Base-by-base conservation (phyloP, 1,140 invertebrate genomes). In the Subanguina moxae region DNA sequence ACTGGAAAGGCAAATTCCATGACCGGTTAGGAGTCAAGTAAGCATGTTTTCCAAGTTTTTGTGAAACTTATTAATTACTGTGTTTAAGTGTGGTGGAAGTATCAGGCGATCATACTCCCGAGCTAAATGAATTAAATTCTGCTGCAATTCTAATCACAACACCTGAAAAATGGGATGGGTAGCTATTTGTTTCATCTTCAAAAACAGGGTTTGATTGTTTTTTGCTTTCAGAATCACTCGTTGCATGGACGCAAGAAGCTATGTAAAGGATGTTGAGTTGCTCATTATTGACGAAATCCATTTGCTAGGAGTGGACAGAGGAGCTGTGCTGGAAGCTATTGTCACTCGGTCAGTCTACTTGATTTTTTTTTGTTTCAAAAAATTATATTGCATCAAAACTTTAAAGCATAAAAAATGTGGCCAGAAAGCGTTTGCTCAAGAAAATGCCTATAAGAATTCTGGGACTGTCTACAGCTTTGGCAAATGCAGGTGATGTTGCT, bases 201-300 rank as follows among this genome's bases (percentile, higher is more conserved):
- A 3, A 38, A 38, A 38, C n/a, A 11, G 32, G 11, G 3, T 11
- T 38, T 38, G 11, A 38, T 38, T 38, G 3, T 38, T 38, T 38
- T 38, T 38, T 5, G 11, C 11, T 38, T 38, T 5, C 11, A 38
- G 32, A 69, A 92, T 98, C 65, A 95, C 92, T 83, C 87, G 95
- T 72, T 93, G 91, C 67, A 98, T 94, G 93, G 93, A 97, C 77
- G 96, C 91, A 0, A 87, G 95, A 72, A 90, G 89, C 84, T 99
- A 97, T 80, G 94, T 99, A 0, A 89, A 87, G 74, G 80, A 92
- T 78, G 95, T 99, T 0, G 89, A 90, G 0, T 85, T 99, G 0
- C 91, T 99, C 66, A 89, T 98, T 25, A 97, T 98, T 76, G 95
- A 99, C 84, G 95, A 99, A 85, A 98, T 99, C 75, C 95, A 99